Conservation (phyloP, 1,140 invertebrate genomes). For the Tetramorium parvispinum region DNA sequence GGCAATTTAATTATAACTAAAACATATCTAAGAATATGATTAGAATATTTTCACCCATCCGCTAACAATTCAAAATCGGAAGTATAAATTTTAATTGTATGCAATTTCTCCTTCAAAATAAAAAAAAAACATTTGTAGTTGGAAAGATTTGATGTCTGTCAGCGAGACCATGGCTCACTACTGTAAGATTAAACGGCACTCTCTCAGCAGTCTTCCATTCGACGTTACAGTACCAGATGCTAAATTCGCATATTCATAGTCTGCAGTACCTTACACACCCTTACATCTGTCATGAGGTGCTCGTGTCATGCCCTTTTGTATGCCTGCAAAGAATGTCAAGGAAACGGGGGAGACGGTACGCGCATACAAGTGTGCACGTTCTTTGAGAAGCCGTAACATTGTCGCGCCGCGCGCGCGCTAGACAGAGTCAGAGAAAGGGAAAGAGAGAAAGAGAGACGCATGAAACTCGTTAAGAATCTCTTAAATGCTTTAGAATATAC, state of each 20-base stretch:
- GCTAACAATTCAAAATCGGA: neutral
- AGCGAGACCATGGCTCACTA: neutral
- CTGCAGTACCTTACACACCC: neutral
- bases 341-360: neutral
- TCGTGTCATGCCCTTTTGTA: constrained; percentile 13
- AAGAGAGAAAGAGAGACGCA: neutral
- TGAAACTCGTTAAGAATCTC: constrained; percentile 29
- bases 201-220: neutral
- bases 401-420: neutral
- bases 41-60: neutral
- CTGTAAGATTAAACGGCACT: neutral
- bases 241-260: constrained; percentile 1
- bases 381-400: neutral
- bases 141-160: neutral
- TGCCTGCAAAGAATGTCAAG: neutral
- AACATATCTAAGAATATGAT: neutral
- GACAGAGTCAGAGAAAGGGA: too few species aligned
- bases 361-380: neutral
- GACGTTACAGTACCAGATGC: neutral
- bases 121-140: neutral
- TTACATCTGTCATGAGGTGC: neutral
- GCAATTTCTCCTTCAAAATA: neutral
- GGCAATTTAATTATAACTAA: neutral
- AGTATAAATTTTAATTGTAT: neutral
- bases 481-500: constrained; percentile 18